Base-by-base conservation (phyloP, 2,113 vertebrate genomes). In the Salminus brasiliensis region DNA sequence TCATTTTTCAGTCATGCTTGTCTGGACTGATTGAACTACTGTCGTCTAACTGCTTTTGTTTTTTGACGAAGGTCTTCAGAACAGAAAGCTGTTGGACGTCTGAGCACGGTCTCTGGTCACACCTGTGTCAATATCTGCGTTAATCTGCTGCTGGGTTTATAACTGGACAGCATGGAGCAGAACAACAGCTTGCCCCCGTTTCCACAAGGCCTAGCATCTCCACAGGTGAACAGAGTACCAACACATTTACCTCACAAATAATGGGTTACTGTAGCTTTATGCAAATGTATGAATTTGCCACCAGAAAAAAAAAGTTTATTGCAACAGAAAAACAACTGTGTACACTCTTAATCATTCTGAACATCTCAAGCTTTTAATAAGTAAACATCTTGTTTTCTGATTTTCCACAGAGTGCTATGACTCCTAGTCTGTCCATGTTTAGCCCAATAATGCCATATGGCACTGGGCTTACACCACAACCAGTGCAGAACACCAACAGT, bases 401-500 rank as follows among this genome's bases (percentile, higher is more conserved):
- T 68, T 7, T 23, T 79, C 55, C 53, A 1, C 80, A 99, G 98
- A 92, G 96, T 36, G 95, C 95, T 69, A 97, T 99, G 97, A 99
- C 97, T 27, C 98, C 98, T 45, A 94, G 94, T 43, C 92, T 97
- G 66, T 95, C 96, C 0, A 94, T 99, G 43, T 99, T 99, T 80
- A 99, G 97, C 90, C 98, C 98, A 0, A 98, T 99, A 96, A 98
- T 99, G 96, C 96, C 97, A 0, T 99, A 98, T 11, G 97, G 97
- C 85, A 97, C 97, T 1, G 97, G 97, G 52, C 93, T 99, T 79
- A 99, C 98, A 0, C 98, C 98, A 0, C 98, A 99, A 85, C 97
- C 98, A n/a, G 95, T 98, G 65, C 95, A 96, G 85, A 96, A 91
- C 89, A 95, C 95, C 86, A 99, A 94, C 86, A 98, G 96, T 43